Base-by-base conservation (phyloP, 2,797 vertebrate species). In the Tapera naevia region DNA sequence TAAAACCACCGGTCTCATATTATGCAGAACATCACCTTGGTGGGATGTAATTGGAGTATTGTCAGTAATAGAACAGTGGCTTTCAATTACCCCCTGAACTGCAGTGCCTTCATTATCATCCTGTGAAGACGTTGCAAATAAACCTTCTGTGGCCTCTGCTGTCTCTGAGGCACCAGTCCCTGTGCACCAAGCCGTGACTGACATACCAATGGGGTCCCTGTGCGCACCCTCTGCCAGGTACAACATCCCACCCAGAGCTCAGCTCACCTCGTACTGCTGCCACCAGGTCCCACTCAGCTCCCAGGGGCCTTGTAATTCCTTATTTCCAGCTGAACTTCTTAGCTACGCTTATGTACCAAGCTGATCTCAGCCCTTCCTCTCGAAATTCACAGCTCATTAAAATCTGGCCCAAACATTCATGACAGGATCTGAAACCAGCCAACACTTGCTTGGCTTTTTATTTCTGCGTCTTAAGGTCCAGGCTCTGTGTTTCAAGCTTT, bases 71-170 rank as follows among this genome's bases (percentile, higher is more conserved):
- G 86, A 72, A 80, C 75, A 57, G 83, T 32, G 69, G 66, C n/a
- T 95, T 94, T 90, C 88, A 76, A 93, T 83, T 84, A 80, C 50
- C 89, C 79, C 78, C 15, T 66, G 88, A 60, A 6, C 56, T 65
- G 61, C 64, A 43, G n/a, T 39, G 62, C 45, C 82, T 61, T 89
- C 56, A 16, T 94, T 91, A 86, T 32, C 48, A 70, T 56, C 89
- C 50, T 62, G 37, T 39, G 67, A 62, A 50, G 70, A 43, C 13
- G 5, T 7, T 67, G n/a, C 76, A 85, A 28, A 91, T 30, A 83
- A 84, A 74, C 58, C 64, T 83, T 45, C 79, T 58, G 35, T 76
- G 83, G 58, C 56, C 45, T 94, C 45, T 22, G 2, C 43, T 64
- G 74, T 33, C 80, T 80, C 69, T 62, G 66, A 94, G 81, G 39